Evolutionary conservation across 2,888 invertebrate species (phyloP), one percentile per base, ranked within the genome.

Genomic region (Oligia fasciuncula): DNA sequence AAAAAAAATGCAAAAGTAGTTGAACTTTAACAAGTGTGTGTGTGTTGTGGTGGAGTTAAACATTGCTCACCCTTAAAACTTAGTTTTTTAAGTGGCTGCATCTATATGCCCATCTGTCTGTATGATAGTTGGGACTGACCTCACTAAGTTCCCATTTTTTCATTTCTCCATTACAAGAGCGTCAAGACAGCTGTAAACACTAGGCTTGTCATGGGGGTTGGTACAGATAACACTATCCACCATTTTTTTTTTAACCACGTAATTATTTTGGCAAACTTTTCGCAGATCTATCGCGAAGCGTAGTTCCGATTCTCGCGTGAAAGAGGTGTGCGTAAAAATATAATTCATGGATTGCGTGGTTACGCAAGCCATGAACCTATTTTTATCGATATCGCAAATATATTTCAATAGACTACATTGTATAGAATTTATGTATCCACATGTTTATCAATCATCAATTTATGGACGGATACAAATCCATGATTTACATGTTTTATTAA

Each of bases 401-500:
- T 81, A 49, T 65, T 80, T 81, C 2, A 6, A 73, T 35, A 35
- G 19, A 29, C 17, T 19, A 40, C 13, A n/a, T n/a, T 54, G 14
- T 4, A 46, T 14, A 23, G 2, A 67, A 62, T 57, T n/a, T 60
- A 23, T 54, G 83, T 62, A 60, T 19, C 35, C 46, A 81, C 74
- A 40, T 65, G 46, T 35, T 51, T 23, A 51, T 35, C 35, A 81
- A 49, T 68, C 40, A 57, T 69, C 19, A 60, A 43, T 57, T 8
- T 49, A 71, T 57, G 29, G 43, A 63, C 23, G 35, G 8, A 43
- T 51, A 70, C 35, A 66, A 49, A 57, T 73, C 14, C 9, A 70
- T 51, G 69, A 73, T 54, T 63, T 54, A 43, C 35, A 35, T 51
- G 35, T 82, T 43, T 83, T 81, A 8, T 19, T 57, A 9, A 17